Percentiles rank a stretch among this genome's conserved stretches.
These are phyloP conservation scores for Cercopithecus mona DNA, from an alignment of 2,113 vertebrate species.

Conservation along the genomic window DNA sequence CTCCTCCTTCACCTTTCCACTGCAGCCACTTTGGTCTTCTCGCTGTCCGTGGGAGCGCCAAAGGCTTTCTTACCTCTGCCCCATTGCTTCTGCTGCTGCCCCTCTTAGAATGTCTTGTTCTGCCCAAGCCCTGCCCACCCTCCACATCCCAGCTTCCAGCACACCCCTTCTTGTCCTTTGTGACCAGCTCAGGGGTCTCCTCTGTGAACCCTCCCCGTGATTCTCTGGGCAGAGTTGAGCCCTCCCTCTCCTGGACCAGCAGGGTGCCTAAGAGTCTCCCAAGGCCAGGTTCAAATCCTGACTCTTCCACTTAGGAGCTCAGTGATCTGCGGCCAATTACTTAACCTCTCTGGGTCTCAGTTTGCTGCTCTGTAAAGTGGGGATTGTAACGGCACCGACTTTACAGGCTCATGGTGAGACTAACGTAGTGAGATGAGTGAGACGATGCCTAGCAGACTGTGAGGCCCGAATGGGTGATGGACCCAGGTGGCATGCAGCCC, in stretches of 20 bases:
- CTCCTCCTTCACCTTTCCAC: not conserved
- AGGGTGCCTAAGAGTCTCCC: not conserved
- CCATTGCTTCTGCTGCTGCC: rapidly evolving
- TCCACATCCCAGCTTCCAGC: not conserved
- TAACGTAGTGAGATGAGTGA: not conserved
- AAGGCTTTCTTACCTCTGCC: not conserved
- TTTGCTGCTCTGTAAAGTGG: not conserved
- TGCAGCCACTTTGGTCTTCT: not conserved
- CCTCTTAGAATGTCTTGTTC: not conserved
- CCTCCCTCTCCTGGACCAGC: not conserved
- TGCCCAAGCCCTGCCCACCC: not conserved
- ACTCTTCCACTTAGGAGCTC: not conserved
- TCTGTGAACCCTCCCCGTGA: too few species aligned
- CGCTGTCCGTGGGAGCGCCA: not conserved
- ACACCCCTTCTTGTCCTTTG: not conserved
- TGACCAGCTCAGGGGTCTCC: too few species aligned
- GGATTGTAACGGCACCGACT: not conserved
- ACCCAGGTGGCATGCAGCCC: too few species aligned
- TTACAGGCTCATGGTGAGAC: not conserved
- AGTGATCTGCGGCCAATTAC: not conserved
- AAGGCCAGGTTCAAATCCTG: not conserved
- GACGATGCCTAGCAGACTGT: not conserved
- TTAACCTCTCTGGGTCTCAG: not conserved
- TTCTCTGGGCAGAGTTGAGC: not conserved
- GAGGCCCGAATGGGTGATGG: not conserved